Evolutionary conservation across 2,888 invertebrate genomes (phyloP), one percentile per base, ranked within the genome.

Genomic region (Heliconius sara): DNA sequence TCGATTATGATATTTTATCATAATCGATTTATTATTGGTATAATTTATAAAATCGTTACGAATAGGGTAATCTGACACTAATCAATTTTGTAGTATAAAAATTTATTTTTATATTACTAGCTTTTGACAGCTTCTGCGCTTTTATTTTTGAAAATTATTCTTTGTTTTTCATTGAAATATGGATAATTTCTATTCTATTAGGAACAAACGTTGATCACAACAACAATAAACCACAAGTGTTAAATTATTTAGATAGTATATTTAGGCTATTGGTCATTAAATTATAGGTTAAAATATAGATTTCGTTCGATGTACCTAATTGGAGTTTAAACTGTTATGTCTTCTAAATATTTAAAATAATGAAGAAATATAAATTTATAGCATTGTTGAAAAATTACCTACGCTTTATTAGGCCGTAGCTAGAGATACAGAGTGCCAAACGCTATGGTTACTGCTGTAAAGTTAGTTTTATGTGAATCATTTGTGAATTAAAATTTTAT

Each of bases 281-380:
- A 27, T 27, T 27, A 27, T 27, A 27, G 27, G 27, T 2, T 27
- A 27, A 27, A 27, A 60, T 82, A 81, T 72, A 79, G 79, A 77
- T 79, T 83, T 39, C 16, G 25, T 6, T 67, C 25, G 71, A 81
- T 76, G 68, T 85, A 87, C 84, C 85, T 85, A 83, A 77, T 76
- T 19, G 19, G 19, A 7, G 7, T 52, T 52, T 52, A 52, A 52
- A 22, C 7, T 52, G 52, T 19, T 52, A 2, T 19, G 13, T 47
- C 13, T 52, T 52, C 19, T 52, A 52, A 52, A 7, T 52, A 19
- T 19, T 52, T 52, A 19, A 52, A 52, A 52, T 52, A 52, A 52
- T 19, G 52, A 52, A 6, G 52, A 52, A 19, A 52, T 19, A 19
- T 52, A 52, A 19, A 52, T 6, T 19, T 52, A 52, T 2, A 52